phyloP scores from a whole-genome alignment of 2,797 vertebrate genomes.

The Coranthus polyacanthus region DNA sequence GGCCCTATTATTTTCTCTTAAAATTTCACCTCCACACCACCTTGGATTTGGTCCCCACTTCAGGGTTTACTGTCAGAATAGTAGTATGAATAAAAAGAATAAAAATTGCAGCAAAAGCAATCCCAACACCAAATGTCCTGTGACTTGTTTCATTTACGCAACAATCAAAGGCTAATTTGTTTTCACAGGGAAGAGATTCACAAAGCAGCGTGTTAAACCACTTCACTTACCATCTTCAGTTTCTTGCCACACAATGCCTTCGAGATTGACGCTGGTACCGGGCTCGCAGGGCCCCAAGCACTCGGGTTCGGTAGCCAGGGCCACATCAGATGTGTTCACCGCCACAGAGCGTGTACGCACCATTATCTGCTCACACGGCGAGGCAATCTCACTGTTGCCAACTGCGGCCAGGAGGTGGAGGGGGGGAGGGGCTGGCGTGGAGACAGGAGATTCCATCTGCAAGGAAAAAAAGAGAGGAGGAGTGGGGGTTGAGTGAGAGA shows the following conservation, averaged over 20 bases:
- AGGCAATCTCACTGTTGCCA: conserved; percentile 94
- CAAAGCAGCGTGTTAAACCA: conserved; percentile 6
- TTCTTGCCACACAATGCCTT: conserved; percentile 99
- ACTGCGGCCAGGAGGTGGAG: conserved; percentile 94
- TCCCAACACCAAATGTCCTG: conserved; percentile 9
- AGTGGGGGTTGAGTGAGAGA: conserved; percentile 28
- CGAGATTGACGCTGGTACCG: conserved; percentile 97
- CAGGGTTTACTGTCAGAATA: background rate
- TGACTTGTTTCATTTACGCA: background rate
- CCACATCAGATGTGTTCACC: conserved; percentile 96
- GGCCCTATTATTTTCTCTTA: too few species aligned
- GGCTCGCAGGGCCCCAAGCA: conserved; percentile 98
- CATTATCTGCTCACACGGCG: conserved; percentile 99
- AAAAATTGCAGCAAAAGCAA: too few species aligned
- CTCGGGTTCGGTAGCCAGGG: conserved; percentile 95
- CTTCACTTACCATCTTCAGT: conserved; percentile 94
- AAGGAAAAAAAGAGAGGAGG: conserved; percentile 52
- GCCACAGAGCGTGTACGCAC: conserved; percentile 97
- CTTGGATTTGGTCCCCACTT: too few species aligned
- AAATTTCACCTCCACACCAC: too few species aligned
- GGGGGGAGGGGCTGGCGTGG: conserved; percentile 93
- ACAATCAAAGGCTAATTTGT: conserved; percentile 21
- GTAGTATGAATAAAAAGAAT: too few species aligned
- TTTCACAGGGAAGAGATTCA: conserved; percentile 10
- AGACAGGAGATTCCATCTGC: conserved; percentile 98